These are phyloP conservation scores for Rhynchophorus ferrugineus DNA, from an alignment of 1,140 invertebrate species.

Conservation along the genomic window DNA sequence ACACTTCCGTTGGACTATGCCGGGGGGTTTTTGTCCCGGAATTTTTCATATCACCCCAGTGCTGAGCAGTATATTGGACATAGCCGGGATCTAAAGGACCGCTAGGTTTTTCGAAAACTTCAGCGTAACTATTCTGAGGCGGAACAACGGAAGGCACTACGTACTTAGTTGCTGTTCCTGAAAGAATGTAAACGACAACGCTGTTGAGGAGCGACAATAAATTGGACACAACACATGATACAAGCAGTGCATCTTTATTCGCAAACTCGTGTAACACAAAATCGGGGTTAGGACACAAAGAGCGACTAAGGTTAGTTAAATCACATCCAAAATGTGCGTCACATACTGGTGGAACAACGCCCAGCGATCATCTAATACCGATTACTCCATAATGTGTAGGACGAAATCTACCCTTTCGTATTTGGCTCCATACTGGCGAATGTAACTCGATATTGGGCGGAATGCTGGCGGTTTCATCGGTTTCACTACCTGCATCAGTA, in stretches of 20 bases:
- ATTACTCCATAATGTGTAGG: slow-evolving; percentile 16
- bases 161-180: slow-evolving; percentile 36
- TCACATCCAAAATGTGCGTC: too few species aligned
- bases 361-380: slow-evolving; percentile 15
- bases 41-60: slow-evolving; percentile 48
- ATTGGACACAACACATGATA: neutral
- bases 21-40: slow-evolving; percentile 47
- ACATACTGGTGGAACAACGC: too few species aligned
- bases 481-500: slow-evolving; percentile 24
- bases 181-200: slow-evolving; percentile 12
- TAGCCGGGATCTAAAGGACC: slow-evolving; percentile 58
- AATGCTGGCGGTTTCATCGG: slow-evolving; percentile 28
- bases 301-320: neutral
- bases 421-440: slow-evolving; percentile 39
- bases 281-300: neutral
- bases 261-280: neutral
- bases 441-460: slow-evolving; percentile 34
- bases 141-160: slow-evolving; percentile 30
- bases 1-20: slow-evolving; percentile 50
- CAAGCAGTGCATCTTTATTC: neutral
- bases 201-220: neutral
- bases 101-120: slow-evolving; percentile 39
- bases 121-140: slow-evolving; percentile 32
- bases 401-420: slow-evolving; percentile 35
- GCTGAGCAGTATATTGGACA: slow-evolving; percentile 58